A percentile compares a stretch with the other conserved stretches of the same genome.
Conservation (phyloP, 92 coral and sea anemone genomes). For the Zoanthus sociatus region DNA sequence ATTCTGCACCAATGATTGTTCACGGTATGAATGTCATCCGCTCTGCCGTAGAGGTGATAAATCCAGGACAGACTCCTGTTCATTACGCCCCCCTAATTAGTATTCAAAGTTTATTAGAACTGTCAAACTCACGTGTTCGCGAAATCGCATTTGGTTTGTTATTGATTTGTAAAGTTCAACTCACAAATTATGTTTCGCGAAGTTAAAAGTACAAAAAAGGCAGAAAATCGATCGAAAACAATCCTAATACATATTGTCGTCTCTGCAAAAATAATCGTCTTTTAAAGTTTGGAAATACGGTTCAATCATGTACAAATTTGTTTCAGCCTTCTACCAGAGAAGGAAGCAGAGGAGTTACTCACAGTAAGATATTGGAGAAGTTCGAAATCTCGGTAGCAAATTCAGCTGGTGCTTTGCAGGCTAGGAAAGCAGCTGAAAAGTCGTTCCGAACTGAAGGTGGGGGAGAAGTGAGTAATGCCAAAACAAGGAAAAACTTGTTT, state of each 20-base stretch:
- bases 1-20: not conserved
- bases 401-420: no score
- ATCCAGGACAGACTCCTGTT: not conserved
- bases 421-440: no score
- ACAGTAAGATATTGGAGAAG: constrained; percentile 8
- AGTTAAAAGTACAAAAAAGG: constrained; percentile 6
- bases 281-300: constrained; percentile 46
- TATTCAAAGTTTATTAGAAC: constrained; percentile 3
- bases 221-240: not conserved
- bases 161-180: constrained; percentile 1
- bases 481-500: no score
- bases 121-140: not conserved
- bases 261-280: constrained; percentile 12
- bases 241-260: constrained; percentile 40
- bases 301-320: constrained; percentile 47
- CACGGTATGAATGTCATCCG: constrained; percentile 40
- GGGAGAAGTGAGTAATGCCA: no score
- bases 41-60: constrained; percentile 26
- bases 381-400: constrained; percentile 10
- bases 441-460: no score
- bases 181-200: constrained; percentile 18
- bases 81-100: constrained; percentile 40
- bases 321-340: constrained; percentile 48
- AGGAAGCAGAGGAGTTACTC: constrained; percentile 55
- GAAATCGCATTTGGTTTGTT: not conserved